Evolutionary conservation across 2,888 invertebrate genomes (phyloP).

Genomic region (Lycia hirtaria): DNA sequence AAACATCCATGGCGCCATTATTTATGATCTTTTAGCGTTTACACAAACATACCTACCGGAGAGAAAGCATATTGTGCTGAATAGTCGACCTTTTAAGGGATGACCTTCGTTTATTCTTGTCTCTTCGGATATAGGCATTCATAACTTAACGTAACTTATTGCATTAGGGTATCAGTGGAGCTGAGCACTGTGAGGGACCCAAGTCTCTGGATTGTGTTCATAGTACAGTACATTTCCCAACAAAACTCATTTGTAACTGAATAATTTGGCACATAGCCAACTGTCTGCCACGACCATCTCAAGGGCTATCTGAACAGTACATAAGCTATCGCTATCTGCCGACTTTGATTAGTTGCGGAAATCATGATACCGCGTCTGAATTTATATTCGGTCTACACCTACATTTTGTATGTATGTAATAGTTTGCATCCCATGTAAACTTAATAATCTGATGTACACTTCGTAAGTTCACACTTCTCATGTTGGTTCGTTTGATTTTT

Average conservation of each 20-base stretch:
- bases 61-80: slow-evolving; percentile 23
- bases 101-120: slow-evolving; percentile 32
- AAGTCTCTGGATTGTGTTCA: slow-evolving; percentile 41
- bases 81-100: slow-evolving; percentile 25
- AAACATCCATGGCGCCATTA: slow-evolving; percentile 28
- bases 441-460: too few species aligned
- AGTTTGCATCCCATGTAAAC: too few species aligned
- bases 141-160: slow-evolving; percentile 39
- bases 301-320: slow-evolving; percentile 51
- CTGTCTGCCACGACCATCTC: slow-evolving; percentile 58
- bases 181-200: slow-evolving; percentile 24
- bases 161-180: slow-evolving; percentile 35
- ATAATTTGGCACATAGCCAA: slow-evolving; percentile 69
- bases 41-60: slow-evolving; percentile 24
- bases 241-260: slow-evolving; percentile 61
- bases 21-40: slow-evolving; percentile 27
- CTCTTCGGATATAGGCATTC: slow-evolving; percentile 30
- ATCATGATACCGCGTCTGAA: slow-evolving; percentile 31
- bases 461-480: too few species aligned
- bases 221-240: slow-evolving; percentile 44
- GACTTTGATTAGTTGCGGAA: slow-evolving; percentile 28
- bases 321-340: slow-evolving; percentile 46
- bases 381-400: not conserved
- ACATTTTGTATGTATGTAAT: too few species aligned
- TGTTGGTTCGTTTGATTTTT: too few species aligned